Evolutionary conservation across 2,888 invertebrate species (phyloP), one percentile per base, ranked within the genome.

Genomic region (Herminia tarsipennalis): DNA sequence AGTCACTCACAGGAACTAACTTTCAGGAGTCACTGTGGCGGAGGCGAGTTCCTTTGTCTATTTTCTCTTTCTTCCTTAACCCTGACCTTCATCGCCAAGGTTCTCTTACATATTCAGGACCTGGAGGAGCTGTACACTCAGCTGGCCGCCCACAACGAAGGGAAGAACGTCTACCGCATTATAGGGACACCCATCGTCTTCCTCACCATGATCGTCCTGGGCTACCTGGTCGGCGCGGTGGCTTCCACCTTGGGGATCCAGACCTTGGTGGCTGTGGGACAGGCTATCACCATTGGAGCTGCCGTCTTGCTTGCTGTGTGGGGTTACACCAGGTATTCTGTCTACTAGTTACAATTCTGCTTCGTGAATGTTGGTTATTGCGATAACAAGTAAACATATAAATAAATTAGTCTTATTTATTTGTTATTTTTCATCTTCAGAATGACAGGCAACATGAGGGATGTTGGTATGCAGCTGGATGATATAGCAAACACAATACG

Each of bases 101-200:
- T 39, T 28, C 24, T 28, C 57, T 78, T 76, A 2, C 76, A 96
- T 59, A 77, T 76, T 1, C 78, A 96, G 96, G 98, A 98, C 76
- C 88, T 98, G 58, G 96, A 96, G 45, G 97, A 97, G 24, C 90
- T 95, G 27, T 98, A 94, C 83, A 89, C 89, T 17, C 96, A 96
- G 77, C 97, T 97, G 77, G 94, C 94, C 75, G 94, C 96, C 42
- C 97, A 98, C 92, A 99, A 99, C 88, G 98, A 99, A 77, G 96
- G 97, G 78, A 99, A 99, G 93, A 99, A 99, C 86, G 95, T 99
- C 54, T 97, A 98, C 88, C 97, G 97, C 81, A 96, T 98, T 54
- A 97, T 98, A 34, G 94, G 98, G 72, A 99, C 99, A 18, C 98
- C 99, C 8, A 96, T 96, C 13, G 97, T 98, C 41, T 95, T 98